These are phyloP conservation scores for Zophobas morio DNA, from an alignment of 1,140 invertebrate species.

Conservation along the genomic window DNA sequence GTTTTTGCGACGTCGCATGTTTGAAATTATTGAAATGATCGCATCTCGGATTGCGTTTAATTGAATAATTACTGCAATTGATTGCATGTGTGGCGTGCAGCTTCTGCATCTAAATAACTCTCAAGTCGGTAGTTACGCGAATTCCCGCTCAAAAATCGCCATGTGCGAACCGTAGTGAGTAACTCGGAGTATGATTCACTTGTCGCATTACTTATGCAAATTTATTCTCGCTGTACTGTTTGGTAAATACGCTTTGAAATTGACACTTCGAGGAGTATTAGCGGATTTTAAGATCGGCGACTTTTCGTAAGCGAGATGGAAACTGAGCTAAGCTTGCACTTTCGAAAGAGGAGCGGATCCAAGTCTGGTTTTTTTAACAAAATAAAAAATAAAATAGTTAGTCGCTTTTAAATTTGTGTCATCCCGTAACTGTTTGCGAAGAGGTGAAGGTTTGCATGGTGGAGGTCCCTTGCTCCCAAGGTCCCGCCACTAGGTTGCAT, in stretches of 20 bases:
- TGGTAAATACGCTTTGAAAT: conserved; percentile 24
- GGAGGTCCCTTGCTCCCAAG: conserved; percentile 51
- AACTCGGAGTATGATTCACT: neutral
- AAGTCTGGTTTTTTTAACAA: no score
- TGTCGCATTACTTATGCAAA: conserved; percentile 42
- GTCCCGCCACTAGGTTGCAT: conserved; percentile 64
- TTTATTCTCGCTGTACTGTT: conserved; percentile 19
- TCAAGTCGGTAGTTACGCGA: neutral
- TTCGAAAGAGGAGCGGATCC: no score
- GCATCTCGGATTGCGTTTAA: conserved; percentile 27
- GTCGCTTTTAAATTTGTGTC: neutral
- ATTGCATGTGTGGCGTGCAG: conserved; percentile 16
- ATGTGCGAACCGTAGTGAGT: neutral
- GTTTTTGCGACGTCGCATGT: conserved; percentile 27
- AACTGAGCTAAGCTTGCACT: no score
- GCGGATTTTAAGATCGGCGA: neutral
- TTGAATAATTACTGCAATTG: conserved; percentile 22
- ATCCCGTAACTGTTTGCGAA: neutral
- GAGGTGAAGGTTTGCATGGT: conserved; percentile 44
- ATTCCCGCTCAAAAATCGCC: neutral
- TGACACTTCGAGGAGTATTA: neutral
- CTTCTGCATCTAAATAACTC: neutral
- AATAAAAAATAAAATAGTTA: no score
- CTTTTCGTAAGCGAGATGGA: neutral
- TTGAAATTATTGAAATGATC: conserved; percentile 36